Conservation (phyloP, 2,113 vertebrate species). For the Isurus oxyrinchus region DNA sequence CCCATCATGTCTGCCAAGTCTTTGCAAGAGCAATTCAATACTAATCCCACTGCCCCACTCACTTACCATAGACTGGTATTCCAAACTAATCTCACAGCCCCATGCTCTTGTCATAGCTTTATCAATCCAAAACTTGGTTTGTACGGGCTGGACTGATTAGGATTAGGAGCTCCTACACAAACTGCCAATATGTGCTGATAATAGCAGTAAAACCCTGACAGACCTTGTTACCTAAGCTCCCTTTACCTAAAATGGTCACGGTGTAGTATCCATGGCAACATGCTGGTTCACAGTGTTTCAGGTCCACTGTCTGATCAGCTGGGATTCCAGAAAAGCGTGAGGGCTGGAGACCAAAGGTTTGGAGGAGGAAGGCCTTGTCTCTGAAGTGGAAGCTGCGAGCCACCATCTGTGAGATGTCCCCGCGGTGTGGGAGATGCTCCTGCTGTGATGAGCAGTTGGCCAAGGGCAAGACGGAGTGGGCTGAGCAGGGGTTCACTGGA, state of each 20-base stretch:
- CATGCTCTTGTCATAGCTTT: neutral
- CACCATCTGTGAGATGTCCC: constrained; percentile 50
- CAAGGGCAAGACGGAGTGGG: constrained; percentile 3
- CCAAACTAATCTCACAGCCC: neutral
- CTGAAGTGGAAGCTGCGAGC: constrained; percentile 48
- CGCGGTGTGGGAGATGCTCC: constrained; percentile 39
- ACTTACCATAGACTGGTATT: neutral
- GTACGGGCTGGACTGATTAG: neutral
- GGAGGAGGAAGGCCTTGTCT: constrained; percentile 48
- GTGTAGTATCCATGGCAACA: constrained; percentile 53
- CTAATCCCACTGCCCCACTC: neutral
- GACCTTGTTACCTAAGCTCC: too few species aligned
- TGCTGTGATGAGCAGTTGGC: neutral
- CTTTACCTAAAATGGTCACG: constrained; percentile 48
- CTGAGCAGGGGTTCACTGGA: constrained; percentile 34
- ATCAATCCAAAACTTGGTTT: neutral
- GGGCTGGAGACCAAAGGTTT: constrained; percentile 45
- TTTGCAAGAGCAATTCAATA: neutral
- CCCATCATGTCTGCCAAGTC: neutral
- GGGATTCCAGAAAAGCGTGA: constrained; percentile 40
- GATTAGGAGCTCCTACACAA: neutral
- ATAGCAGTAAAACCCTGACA: neutral
- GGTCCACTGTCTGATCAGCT: constrained; percentile 28
- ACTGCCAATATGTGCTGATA: neutral
- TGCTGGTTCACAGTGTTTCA: constrained; percentile 43